These are phyloP conservation scores for Ambastaia sidthimunki DNA, from an alignment of 2,797 vertebrate species.

Conservation along the genomic window DNA sequence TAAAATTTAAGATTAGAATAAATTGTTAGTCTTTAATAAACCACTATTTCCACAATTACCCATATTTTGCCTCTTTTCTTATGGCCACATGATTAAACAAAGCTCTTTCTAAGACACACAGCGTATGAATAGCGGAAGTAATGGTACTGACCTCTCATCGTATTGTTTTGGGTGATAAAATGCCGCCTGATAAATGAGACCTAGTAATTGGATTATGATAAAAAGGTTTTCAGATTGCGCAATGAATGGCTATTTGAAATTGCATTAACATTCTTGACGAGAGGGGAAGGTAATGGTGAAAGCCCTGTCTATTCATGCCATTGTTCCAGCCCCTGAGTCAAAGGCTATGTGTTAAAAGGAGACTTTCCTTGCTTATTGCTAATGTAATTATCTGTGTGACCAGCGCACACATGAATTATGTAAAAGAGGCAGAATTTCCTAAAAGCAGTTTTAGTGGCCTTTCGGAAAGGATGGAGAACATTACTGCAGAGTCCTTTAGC, in stretches of 20 bases:
- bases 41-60: neutral
- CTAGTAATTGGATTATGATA: too few relatives aligned
- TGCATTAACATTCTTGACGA: too few relatives aligned
- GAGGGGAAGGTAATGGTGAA: slow-evolving; percentile 55
- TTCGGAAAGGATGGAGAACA: slow-evolving; percentile 30
- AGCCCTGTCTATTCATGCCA: slow-evolving; percentile 38
- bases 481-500: slow-evolving; percentile 26
- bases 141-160: slow-evolving; percentile 36
- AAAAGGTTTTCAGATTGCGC: too few relatives aligned
- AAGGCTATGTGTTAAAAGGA: slow-evolving; percentile 26
- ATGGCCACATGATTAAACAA: slow-evolving; percentile 12
- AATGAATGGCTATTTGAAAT: too few relatives aligned
- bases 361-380: slow-evolving; percentile 55
- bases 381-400: slow-evolving; percentile 75
- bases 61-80: neutral
- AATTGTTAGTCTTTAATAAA: neutral
- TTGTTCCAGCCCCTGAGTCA: slow-evolving; percentile 52
- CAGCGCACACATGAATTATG: slow-evolving; percentile 67
- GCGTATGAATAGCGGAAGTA: slow-evolving; percentile 28
- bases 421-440: slow-evolving; percentile 55
- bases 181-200: too few relatives aligned
- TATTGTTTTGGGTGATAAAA: slow-evolving; percentile 54
- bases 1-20: too few relatives aligned
- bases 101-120: slow-evolving; percentile 15
- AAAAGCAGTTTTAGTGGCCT: slow-evolving; percentile 39